Percentiles rank a stretch among this genome's conserved stretches.
Evolutionary conservation across 1,140 invertebrate species (phyloP).

Genomic region (Conopomorpha cramerella): DNA sequence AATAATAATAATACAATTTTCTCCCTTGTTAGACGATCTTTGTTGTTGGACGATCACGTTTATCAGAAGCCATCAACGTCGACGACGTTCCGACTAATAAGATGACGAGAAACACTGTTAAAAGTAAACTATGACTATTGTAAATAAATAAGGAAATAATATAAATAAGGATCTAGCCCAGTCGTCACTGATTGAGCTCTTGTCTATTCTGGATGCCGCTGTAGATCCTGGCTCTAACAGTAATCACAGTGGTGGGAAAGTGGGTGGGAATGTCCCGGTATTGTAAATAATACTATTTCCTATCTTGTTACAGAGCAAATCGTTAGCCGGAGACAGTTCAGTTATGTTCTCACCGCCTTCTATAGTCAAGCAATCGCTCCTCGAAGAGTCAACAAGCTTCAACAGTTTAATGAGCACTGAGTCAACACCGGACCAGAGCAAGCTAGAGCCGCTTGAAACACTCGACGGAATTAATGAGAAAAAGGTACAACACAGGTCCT

Average conservation of each 20-base stretch:
- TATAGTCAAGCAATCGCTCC: conserved; percentile 69
- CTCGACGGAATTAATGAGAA: conserved; percentile 39
- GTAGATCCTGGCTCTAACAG: too few species aligned
- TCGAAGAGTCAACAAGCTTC: conserved; percentile 55
- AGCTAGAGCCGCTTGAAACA: conserved; percentile 36
- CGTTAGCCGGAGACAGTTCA: conserved; percentile 76
- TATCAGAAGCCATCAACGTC: conserved; percentile 55
- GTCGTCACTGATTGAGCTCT: too few species aligned
- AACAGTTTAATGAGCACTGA: conserved; percentile 46
- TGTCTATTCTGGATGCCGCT: too few species aligned
- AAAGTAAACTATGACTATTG: too few species aligned
- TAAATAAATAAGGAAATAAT: too few species aligned
- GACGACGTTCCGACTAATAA: conserved; percentile 55
- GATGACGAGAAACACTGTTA: conserved; percentile 19
- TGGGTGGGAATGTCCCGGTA: not conserved
- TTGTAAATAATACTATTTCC: conserved; percentile 5
- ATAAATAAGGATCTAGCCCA: too few species aligned
- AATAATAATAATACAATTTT: too few species aligned
- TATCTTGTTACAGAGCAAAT: conserved; percentile 78
- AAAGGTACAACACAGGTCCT: conserved; percentile 61
- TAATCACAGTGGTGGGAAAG: too few species aligned
- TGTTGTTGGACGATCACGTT: conserved; percentile 51
- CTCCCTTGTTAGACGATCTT: too few species aligned
- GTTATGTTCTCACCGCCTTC: conserved; percentile 85
- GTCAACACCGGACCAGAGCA: conserved; percentile 37